phyloP scores from a whole-genome alignment of 1,140 invertebrate genomes.

The Drosophila pachea region DNA sequence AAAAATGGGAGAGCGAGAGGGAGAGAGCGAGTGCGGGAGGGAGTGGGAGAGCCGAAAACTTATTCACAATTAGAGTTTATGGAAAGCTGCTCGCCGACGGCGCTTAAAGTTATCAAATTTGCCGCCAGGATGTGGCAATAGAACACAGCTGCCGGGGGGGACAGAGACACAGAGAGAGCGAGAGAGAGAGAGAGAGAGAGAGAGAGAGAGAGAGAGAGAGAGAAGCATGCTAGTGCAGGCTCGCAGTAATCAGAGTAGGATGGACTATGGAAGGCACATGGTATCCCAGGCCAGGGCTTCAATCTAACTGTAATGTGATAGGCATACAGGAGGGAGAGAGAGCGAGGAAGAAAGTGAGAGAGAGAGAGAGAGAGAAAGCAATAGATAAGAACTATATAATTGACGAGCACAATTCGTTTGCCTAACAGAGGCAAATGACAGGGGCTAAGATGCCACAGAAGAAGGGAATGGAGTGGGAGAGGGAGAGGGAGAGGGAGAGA shows the following conservation, averaged over 20 bases:
- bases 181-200: not conserved
- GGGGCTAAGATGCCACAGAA: not conserved
- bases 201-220: not conserved
- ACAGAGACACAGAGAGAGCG: not conserved
- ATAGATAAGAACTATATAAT: not conserved
- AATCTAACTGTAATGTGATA: not conserved
- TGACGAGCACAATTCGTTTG: no score
- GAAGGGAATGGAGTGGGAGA: not conserved
- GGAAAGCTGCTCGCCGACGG: no score
- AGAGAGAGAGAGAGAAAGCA: not conserved
- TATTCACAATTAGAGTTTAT: no score
- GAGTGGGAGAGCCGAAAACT: not conserved
- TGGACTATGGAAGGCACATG: no score
- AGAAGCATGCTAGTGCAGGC: not conserved
- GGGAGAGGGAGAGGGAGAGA: not conserved
- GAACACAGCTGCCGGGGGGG: no score
- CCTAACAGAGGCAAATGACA: not conserved
- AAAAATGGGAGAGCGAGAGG: constrained; percentile 1
- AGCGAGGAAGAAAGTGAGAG: not conserved
- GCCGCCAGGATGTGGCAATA: not conserved
- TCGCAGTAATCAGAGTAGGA: no score
- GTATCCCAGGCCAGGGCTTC: no score
- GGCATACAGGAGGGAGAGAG: not conserved
- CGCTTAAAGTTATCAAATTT: no score
- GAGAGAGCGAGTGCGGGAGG: not conserved